phyloP scores from a whole-genome alignment of 2,888 invertebrate species.

The Stenodera caucasica region DNA sequence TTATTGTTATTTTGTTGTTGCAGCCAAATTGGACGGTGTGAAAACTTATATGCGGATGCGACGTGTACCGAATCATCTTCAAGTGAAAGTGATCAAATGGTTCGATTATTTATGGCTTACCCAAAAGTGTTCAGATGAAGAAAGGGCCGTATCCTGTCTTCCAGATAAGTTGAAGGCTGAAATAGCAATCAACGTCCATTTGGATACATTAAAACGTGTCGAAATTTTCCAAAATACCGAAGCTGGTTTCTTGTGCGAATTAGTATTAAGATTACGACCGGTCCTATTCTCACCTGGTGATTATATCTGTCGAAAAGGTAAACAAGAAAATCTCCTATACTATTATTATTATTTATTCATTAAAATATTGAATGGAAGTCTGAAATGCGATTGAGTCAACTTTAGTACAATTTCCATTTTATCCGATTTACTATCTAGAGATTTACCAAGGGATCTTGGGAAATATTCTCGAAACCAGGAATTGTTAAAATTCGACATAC shows the following conservation, averaged over 20 bases:
- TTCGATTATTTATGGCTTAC: conserved; percentile 99
- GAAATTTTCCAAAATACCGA: conserved; percentile 97
- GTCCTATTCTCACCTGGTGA: conserved; percentile 98
- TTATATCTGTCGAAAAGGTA: conserved; percentile 92
- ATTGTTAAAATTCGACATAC: no score
- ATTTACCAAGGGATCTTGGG: no score
- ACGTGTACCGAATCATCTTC: conserved; percentile 90
- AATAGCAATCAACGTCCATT: conserved; percentile 91
- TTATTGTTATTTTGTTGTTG: conserved; percentile 51
- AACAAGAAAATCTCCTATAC: no score
- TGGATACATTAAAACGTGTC: conserved; percentile 93
- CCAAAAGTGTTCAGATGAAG: conserved; percentile 97
- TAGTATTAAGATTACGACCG: conserved; percentile 97
- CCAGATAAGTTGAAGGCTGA: conserved; percentile 98
- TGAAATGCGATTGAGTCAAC: no score
- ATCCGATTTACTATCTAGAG: no score
- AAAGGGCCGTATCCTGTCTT: conserved; percentile 91
- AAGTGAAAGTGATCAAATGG: conserved; percentile 98
- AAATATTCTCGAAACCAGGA: no score
- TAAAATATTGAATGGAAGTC: no score
- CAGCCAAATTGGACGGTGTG: conserved; percentile 97
- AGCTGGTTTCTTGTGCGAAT: conserved; percentile 94
- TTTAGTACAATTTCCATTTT: no score
- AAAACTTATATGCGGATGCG: conserved; percentile 99
- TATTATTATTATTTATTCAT: no score